Conservation (phyloP, 2,113 vertebrate genomes). For the Coracopsis vasa region DNA sequence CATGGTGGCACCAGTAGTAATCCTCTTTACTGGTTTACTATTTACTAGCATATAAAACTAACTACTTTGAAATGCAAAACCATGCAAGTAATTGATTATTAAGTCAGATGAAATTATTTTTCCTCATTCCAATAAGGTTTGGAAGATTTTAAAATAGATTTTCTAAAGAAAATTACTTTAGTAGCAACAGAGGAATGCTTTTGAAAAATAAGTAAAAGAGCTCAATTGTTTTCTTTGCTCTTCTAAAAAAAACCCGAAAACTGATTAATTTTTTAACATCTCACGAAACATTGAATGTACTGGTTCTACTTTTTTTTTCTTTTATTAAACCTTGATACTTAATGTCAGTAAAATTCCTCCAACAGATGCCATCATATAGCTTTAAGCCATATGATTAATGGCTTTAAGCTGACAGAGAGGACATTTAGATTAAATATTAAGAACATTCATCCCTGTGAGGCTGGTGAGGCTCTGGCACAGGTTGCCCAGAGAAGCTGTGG, state of each 20-base stretch:
- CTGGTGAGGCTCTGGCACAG: neutral
- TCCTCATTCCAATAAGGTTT: neutral
- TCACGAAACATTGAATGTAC: neutral
- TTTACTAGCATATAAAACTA: neutral
- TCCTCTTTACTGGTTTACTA: no score
- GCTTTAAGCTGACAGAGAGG: neutral
- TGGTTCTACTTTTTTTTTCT: neutral
- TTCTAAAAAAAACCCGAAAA: neutral
- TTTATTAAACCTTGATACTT: neutral
- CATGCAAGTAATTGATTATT: neutral
- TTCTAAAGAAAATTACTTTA: neutral
- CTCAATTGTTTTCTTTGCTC: neutral
- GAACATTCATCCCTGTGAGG: neutral
- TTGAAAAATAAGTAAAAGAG: neutral
- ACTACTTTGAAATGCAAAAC: neutral
- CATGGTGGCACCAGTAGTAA: no score
- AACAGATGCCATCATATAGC: neutral
- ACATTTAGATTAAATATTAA: neutral
- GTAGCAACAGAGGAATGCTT: neutral
- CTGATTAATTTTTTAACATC: neutral
- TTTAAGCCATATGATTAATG: neutral
- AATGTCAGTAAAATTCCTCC: neutral
- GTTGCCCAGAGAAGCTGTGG: neutral
- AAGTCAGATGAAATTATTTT: neutral
- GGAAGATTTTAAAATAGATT: neutral